phyloP scores from a whole-genome alignment of 2,797 vertebrate species.

The Chelmon rostratus region DNA sequence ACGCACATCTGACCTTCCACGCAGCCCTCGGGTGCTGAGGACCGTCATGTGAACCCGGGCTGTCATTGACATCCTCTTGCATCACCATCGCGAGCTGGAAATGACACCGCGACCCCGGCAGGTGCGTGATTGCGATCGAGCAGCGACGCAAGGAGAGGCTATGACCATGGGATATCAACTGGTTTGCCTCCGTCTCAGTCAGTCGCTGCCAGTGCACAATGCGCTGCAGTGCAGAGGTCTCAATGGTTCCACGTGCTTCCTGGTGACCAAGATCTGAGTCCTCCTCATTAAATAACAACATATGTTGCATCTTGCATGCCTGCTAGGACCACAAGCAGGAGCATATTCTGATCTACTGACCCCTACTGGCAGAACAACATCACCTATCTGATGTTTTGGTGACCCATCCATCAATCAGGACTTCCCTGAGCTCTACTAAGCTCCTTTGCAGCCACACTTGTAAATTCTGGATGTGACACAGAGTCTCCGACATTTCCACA shows the following conservation, averaged over 20 bases:
- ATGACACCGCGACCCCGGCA: slow-evolving; percentile 32
- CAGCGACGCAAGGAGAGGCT: slow-evolving; percentile 26
- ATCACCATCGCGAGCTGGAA: slow-evolving; percentile 24
- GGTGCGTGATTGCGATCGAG: slow-evolving; percentile 31
- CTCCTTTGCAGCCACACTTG: too few relatives aligned
- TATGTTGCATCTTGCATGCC: too few relatives aligned
- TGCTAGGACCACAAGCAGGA: too few relatives aligned
- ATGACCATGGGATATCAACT: slow-evolving; percentile 7
- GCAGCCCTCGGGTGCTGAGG: slow-evolving; percentile 32
- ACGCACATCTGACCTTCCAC: slow-evolving; percentile 45
- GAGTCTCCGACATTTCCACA: too few relatives aligned
- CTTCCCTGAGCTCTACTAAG: too few relatives aligned
- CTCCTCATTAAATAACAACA: too few relatives aligned
- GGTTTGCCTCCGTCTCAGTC: neutral
- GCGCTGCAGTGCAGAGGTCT: neutral
- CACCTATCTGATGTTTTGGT: too few relatives aligned
- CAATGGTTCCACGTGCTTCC: neutral
- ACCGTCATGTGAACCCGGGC: slow-evolving; percentile 32
- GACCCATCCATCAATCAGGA: too few relatives aligned
- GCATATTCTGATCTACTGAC: too few relatives aligned
- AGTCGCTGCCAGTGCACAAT: neutral
- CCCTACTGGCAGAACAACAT: too few relatives aligned
- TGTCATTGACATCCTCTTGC: slow-evolving; percentile 40
- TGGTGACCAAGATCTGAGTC: neutral
- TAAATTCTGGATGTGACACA: too few relatives aligned